These are phyloP conservation scores for Metalampra italica DNA, from an alignment of 2,888 invertebrate species.

Conservation along the genomic window DNA sequence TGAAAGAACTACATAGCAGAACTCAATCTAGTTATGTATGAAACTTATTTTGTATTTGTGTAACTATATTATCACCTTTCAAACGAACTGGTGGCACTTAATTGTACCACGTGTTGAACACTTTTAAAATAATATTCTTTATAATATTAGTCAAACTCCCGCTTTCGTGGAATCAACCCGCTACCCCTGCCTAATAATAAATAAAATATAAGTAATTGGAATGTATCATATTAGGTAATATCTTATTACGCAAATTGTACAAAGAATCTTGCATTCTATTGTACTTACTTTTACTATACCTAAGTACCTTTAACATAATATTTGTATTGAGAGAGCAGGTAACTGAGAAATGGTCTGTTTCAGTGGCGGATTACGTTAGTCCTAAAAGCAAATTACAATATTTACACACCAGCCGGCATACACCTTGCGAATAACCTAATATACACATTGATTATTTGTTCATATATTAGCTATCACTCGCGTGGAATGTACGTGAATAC, in stretches of 20 bases:
- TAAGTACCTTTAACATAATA: background rate
- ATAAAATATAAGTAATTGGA: too few species aligned
- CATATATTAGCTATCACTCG: constrained; percentile 29
- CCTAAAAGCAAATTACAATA: constrained; percentile 74
- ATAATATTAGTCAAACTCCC: background rate
- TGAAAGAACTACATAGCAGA: too few species aligned
- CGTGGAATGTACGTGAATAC: constrained; percentile 20
- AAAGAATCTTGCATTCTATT: background rate
- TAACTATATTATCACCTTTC: too few species aligned
- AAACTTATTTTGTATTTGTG: too few species aligned
- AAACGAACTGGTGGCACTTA: too few species aligned
- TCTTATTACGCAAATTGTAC: constrained; percentile 1
- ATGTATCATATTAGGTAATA: background rate
- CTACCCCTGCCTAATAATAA: too few species aligned
- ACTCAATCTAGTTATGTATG: too few species aligned
- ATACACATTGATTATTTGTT: constrained; percentile 55
- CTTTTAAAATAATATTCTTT: background rate
- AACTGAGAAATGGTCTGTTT: constrained; percentile 72
- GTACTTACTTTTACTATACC: background rate
- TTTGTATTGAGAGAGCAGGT: background rate
- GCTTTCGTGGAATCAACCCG: too few species aligned
- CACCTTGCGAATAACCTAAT: constrained; percentile 49
- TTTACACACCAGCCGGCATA: constrained; percentile 68
- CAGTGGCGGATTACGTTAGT: constrained; percentile 66
- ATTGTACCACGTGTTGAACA: too few species aligned